phyloP scores from a whole-genome alignment of 2,113 vertebrate genomes.

The Budorcas taxicolor region DNA sequence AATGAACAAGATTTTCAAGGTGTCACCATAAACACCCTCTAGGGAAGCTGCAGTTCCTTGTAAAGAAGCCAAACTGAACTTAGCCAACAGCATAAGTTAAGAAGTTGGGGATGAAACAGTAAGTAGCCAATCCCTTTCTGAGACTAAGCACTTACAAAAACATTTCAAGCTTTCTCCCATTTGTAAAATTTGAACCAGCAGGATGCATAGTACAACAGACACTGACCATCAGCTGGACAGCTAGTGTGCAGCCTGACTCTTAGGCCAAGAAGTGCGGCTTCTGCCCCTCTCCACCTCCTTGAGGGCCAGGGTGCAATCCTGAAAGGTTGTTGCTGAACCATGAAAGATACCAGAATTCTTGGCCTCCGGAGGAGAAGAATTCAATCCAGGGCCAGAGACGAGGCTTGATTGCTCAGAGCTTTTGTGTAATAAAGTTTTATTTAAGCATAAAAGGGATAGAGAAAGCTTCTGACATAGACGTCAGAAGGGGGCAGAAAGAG shows the following conservation, averaged over 20 bases:
- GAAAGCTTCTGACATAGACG: not conserved
- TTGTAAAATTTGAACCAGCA: not conserved
- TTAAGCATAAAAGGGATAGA: not conserved
- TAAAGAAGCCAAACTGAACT: not conserved
- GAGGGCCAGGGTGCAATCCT: fast-evolving
- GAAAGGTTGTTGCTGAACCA: not conserved
- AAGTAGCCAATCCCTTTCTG: not conserved
- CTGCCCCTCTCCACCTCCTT: too few relatives aligned
- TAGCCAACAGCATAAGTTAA: not conserved
- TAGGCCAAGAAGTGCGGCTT: not conserved
- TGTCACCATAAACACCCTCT: not conserved
- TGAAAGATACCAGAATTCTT: not conserved
- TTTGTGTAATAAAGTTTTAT: not conserved
- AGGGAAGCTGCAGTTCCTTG: not conserved
- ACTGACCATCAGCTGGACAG: not conserved
- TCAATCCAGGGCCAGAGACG: not conserved
- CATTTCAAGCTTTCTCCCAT: not conserved
- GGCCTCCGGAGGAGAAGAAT: not conserved
- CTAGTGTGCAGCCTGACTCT: not conserved
- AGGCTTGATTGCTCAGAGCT: not conserved
- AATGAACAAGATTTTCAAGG: not conserved
- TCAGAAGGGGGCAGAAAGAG: not conserved
- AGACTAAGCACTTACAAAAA: not conserved
- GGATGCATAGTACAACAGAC: not conserved
- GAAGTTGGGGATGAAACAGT: not conserved